phyloP scores from a whole-genome alignment of 2,113 vertebrate genomes.

The Rhegmatorhina hoffmannsi region DNA sequence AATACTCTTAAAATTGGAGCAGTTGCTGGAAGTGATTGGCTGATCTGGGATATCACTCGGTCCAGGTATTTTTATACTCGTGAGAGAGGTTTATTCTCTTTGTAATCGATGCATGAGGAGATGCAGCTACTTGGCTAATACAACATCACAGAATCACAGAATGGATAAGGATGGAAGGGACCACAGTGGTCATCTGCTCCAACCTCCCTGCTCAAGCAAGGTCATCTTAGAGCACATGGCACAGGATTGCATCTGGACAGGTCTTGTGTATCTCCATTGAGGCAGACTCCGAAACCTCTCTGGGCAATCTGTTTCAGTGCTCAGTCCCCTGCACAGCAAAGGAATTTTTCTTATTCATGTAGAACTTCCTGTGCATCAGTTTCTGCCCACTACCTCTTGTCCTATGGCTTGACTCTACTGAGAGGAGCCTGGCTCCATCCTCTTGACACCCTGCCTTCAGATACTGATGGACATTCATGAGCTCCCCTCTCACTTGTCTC shows the following conservation, averaged over 20 bases:
- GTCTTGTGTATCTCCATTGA: not conserved
- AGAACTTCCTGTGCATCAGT: not conserved
- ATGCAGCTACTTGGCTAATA: not conserved
- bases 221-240: not conserved
- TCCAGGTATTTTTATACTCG: conserved; percentile 84
- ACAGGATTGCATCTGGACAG: not conserved
- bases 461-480: not conserved
- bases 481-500: not conserved
- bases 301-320: not conserved
- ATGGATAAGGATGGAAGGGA: not conserved
- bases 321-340: not conserved
- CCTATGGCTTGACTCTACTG: not conserved
- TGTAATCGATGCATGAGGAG: not conserved
- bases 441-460: not conserved
- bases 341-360: not conserved
- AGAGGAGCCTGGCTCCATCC: not conserved
- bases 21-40: conserved; percentile 93
- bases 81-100: not conserved
- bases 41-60: conserved; percentile 94
- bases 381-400: not conserved
- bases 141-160: not conserved
- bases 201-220: not conserved
- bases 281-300: not conserved
- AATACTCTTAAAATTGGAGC: conserved; percentile 95
- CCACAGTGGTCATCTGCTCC: not conserved